phyloP scores from a whole-genome alignment of 2,797 vertebrate genomes.

The Chiloscyllium punctatum region DNA sequence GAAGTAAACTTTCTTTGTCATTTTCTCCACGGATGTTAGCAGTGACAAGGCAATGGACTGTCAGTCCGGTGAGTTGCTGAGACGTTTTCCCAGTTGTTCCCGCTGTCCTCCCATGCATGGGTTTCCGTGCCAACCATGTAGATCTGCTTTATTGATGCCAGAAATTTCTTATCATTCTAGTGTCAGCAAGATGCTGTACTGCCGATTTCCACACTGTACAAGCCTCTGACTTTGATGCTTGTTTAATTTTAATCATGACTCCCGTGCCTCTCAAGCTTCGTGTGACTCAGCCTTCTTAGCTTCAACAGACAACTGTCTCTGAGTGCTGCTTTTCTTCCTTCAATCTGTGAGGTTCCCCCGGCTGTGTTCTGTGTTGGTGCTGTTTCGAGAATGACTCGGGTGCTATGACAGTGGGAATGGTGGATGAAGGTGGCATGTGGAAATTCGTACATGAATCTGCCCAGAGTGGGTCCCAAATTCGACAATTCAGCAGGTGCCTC shows the following conservation, averaged over 20 bases:
- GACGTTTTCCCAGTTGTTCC: neutral
- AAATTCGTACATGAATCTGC: too few relatives aligned
- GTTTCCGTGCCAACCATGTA: neutral
- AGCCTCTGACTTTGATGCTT: neutral
- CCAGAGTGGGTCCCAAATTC: neutral
- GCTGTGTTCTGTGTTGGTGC: neutral
- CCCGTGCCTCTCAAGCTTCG: neutral
- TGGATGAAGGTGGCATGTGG: neutral
- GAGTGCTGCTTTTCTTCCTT: neutral
- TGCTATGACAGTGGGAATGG: neutral
- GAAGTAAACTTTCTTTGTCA: constrained; percentile 41
- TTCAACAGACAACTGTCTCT: too few relatives aligned
- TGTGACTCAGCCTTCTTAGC: neutral
- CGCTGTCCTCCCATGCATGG: neutral
- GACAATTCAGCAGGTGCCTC: neutral
- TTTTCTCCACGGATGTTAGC: constrained; percentile 52
- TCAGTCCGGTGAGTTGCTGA: neutral
- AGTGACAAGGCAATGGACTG: constrained; percentile 39
- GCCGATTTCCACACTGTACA: neutral
- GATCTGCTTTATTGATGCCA: constrained; percentile 18
- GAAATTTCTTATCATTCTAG: neutral
- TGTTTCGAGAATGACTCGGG: neutral
- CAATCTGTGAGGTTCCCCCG: neutral
- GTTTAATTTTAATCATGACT: neutral
- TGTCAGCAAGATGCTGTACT: neutral